Percentiles rank a stretch among this genome's conserved stretches.
phyloP scores from a whole-genome alignment of 2,888 invertebrate species.

The Mythimna pallens region DNA sequence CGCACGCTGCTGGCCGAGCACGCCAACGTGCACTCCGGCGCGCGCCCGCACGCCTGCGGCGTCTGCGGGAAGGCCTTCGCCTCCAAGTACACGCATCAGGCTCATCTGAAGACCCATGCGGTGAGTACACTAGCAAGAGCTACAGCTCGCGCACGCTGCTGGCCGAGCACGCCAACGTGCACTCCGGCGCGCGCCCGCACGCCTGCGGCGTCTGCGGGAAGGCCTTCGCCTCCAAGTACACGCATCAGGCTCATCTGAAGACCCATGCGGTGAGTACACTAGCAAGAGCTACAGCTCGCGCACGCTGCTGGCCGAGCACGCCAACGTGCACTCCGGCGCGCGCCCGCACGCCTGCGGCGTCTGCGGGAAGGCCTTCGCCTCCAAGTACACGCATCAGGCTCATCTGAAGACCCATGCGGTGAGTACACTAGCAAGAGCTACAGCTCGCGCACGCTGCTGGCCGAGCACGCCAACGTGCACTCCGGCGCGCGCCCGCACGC shows the following conservation, averaged over 20 bases:
- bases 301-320: constrained; percentile 93
- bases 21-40: constrained; percentile 93
- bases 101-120: constrained; percentile 94
- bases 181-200: constrained; percentile 93
- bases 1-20: constrained; percentile 93
- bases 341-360: constrained; percentile 92
- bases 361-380: constrained; percentile 94
- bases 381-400: constrained; percentile 94
- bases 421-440: constrained; percentile 90
- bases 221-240: constrained; percentile 95
- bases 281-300: constrained; percentile 93
- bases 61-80: constrained; percentile 94
- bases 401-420: constrained; percentile 94
- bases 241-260: constrained; percentile 94
- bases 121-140: constrained; percentile 87
- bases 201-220: constrained; percentile 92
- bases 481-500: constrained; percentile 92
- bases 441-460: constrained; percentile 92
- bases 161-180: constrained; percentile 93
- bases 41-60: constrained; percentile 92
- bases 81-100: constrained; percentile 94
- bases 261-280: constrained; percentile 91
- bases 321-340: constrained; percentile 93
- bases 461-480: constrained; percentile 94
- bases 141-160: constrained; percentile 93